Evolutionary conservation across 2,888 invertebrate genomes (phyloP).

Genomic region (Clistopyga incitator): DNA sequence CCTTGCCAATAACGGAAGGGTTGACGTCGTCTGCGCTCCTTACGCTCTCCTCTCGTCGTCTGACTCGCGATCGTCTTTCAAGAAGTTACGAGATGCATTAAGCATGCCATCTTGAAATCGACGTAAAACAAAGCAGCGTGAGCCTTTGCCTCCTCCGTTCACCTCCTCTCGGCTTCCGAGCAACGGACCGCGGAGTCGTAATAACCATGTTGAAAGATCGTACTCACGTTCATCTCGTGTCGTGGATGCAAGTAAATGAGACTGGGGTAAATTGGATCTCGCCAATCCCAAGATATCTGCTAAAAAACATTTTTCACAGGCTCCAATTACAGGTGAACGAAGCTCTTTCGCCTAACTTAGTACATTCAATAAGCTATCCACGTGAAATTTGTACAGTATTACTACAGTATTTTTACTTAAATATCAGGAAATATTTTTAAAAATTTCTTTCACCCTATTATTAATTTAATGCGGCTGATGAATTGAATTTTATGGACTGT

Average conservation of each 20-base stretch:
- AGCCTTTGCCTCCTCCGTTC: slow-evolving; percentile 20
- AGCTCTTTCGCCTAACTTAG: too few relatives aligned
- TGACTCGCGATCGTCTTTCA: slow-evolving; percentile 60
- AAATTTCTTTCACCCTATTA: too few relatives aligned
- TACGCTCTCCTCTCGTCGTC: slow-evolving; percentile 43
- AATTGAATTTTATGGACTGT: too few relatives aligned
- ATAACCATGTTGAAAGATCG: slow-evolving; percentile 41
- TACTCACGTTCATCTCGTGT: slow-evolving; percentile 24
- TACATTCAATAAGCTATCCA: too few relatives aligned
- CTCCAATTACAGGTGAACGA: too few relatives aligned
- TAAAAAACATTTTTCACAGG: too few relatives aligned
- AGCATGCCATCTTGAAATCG: slow-evolving; percentile 65
- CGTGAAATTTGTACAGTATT: too few relatives aligned
- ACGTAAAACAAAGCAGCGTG: slow-evolving; percentile 63
- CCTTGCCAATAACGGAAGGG: slow-evolving; percentile 37
- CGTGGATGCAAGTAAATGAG: not conserved
- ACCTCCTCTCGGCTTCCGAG: slow-evolving; percentile 18
- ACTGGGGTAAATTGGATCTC: not conserved
- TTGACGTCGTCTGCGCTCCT: slow-evolving; percentile 36
- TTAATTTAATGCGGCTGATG: too few relatives aligned
- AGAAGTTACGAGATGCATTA: slow-evolving; percentile 68
- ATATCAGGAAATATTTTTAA: too few relatives aligned
- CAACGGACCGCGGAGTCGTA: slow-evolving; percentile 39
- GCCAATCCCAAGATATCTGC: not conserved
- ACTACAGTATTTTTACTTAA: too few relatives aligned